These are phyloP conservation scores for Rugalucina vietnamica DNA, from an alignment of 2,888 invertebrate species.

Conservation along the genomic window DNA sequence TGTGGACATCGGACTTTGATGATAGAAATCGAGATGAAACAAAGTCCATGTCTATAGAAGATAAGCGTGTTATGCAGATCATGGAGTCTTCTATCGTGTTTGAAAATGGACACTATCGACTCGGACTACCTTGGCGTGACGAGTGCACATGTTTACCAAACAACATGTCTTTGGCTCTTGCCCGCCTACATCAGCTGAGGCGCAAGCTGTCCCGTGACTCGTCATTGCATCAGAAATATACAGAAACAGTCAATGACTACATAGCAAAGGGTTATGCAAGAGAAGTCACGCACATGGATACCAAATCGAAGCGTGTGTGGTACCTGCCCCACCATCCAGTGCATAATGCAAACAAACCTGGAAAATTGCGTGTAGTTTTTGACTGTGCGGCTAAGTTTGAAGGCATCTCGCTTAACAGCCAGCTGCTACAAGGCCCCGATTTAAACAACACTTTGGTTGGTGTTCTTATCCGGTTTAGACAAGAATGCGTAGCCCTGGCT, in stretches of 20 bases:
- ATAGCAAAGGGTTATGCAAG: conserved; percentile 48
- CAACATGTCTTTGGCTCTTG: conserved; percentile 24
- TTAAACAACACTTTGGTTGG: conserved; percentile 52
- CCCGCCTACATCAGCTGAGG: conserved; percentile 37
- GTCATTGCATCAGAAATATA: conserved; percentile 22
- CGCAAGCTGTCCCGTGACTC: conserved; percentile 23
- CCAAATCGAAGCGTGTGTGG: conserved; percentile 25
- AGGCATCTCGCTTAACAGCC: conserved; percentile 49
- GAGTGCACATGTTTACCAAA: conserved; percentile 29
- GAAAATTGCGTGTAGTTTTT: conserved; percentile 48
- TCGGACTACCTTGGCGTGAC: conserved; percentile 46
- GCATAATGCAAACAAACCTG: conserved; percentile 48
- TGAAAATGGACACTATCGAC: conserved; percentile 42
- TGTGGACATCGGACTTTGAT: conserved; percentile 39
- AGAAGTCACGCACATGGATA: conserved; percentile 1
- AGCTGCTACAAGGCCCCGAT: conserved; percentile 57
- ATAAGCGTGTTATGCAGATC: not conserved
- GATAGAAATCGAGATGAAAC: conserved; percentile 13
- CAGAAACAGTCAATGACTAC: conserved; percentile 23
- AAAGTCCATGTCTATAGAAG: conserved; percentile 35
- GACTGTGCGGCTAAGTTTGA: conserved; percentile 57
- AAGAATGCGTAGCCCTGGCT: conserved; percentile 34
- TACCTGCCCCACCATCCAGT: conserved; percentile 59
- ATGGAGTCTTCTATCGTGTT: conserved; percentile 30
- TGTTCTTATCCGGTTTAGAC: conserved; percentile 50